These are phyloP conservation scores for Esperia sulphurella DNA, from an alignment of 2,888 invertebrate species.

Conservation along the genomic window DNA sequence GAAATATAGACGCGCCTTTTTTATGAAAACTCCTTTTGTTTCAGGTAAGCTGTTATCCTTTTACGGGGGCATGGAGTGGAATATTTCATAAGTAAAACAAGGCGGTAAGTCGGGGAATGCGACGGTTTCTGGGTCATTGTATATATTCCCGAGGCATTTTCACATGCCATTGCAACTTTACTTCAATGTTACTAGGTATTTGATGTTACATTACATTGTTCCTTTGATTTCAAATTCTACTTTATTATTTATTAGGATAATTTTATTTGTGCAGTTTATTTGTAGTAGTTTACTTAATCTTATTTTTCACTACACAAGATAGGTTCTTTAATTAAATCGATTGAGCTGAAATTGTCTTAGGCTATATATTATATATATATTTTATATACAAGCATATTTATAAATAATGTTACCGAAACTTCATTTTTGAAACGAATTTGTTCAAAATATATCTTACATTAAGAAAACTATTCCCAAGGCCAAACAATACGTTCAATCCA, in stretches of 20 bases:
- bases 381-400: no score
- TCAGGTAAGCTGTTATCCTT: conserved; percentile 55
- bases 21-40: conserved; percentile 49
- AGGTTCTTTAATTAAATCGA: no score
- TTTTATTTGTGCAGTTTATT: no score
- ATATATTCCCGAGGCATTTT: neutral
- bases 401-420: no score
- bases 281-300: no score
- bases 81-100: conserved; percentile 28
- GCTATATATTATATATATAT: no score
- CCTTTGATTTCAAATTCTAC: no score
- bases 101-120: conserved; percentile 13
- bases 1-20: conserved; percentile 38
- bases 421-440: neutral
- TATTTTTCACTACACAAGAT: no score
- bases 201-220: no score
- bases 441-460: neutral
- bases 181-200: neutral
- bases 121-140: neutral
- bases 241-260: no score
- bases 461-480: conserved; percentile 31
- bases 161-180: neutral
- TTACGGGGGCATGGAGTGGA: conserved; percentile 24
- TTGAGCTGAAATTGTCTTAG: no score
- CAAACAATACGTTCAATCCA: conserved; percentile 76